Percentiles rank a stretch among this genome's conserved stretches.
These are phyloP conservation scores for Hippopotamyrus pictus DNA, from an alignment of 2,797 vertebrate species.

Conservation along the genomic window DNA sequence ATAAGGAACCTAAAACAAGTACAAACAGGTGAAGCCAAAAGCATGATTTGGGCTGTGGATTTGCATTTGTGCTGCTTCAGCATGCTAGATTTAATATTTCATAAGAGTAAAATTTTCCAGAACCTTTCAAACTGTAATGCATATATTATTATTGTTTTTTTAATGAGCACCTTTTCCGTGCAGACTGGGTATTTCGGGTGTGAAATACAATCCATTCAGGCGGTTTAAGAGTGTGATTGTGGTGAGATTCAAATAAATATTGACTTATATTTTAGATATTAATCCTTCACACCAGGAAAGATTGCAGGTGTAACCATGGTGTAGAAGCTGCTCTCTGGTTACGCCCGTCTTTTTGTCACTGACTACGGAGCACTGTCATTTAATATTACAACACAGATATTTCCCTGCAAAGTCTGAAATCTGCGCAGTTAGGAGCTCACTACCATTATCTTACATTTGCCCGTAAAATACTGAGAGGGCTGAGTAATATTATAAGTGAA, in stretches of 20 bases:
- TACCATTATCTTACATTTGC: not conserved
- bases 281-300: not conserved
- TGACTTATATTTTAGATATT: not conserved
- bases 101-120: not conserved
- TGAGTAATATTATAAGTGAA: not conserved
- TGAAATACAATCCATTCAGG: not conserved
- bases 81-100: not conserved
- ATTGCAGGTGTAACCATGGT: not conserved
- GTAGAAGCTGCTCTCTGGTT: not conserved
- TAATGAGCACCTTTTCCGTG: not conserved
- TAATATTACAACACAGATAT: not conserved
- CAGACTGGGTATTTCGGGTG: not conserved
- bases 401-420: not conserved
- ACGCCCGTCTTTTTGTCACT: not conserved
- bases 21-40: not conserved
- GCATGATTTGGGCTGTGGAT: not conserved
- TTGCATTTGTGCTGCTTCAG: not conserved
- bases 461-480: not conserved
- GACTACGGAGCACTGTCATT: not conserved
- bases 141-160: not conserved
- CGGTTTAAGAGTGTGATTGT: not conserved
- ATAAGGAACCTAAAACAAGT: not conserved
- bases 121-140: not conserved
- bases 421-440: not conserved
- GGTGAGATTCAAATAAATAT: not conserved